Base-by-base conservation (phyloP, 1,140 invertebrate genomes). In the Camponotus floridanus region DNA sequence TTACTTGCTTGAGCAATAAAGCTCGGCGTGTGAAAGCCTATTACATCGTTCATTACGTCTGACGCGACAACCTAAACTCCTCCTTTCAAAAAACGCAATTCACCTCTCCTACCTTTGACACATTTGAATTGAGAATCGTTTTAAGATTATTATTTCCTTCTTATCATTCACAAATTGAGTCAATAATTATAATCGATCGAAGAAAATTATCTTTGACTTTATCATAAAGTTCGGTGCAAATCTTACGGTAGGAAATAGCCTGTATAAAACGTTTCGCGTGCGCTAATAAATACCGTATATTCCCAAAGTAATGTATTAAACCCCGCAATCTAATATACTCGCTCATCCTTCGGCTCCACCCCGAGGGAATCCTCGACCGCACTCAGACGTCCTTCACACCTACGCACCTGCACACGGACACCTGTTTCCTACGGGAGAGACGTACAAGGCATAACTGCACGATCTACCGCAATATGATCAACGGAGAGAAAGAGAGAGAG, bases 401-500 rank as follows among this genome's bases (percentile, higher is more conserved):
- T 71, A 84, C 45, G 48, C 78, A 39, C 31, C n/a, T 67, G 31
- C 31, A 71, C 59, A 31, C 64, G 26, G 18, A 15, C 78, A 83
- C 79, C 68, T 73, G 79, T 73, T 83, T 73, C 68, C 79, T 48
- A 42, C 51, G 67, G 55, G 67, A 42, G 18, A 45, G 36, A n/a
- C 65, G 21, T 45, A 39, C 45, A 36, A 80, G 65, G 8, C 33
- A 70, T 70, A 61, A 73, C 55, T 55, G n/a, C 68, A 11, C 68
- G 68, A 74, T 73, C 68, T 74, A 74, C 55, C 79, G 68, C 79
- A 83, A 83, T 74, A 83, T 83, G 55, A 26, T 83, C 79, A 83
- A 61, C 79, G 15, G 68, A 61, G 42, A 55, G 33, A 73, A 42
- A 45, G 8, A 45, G 42, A 45, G 42, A 45, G 42, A 45, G 42